Evolutionary conservation across 2,797 vertebrate genomes (phyloP).

Genomic region (Bovichtus diacanthus): DNA sequence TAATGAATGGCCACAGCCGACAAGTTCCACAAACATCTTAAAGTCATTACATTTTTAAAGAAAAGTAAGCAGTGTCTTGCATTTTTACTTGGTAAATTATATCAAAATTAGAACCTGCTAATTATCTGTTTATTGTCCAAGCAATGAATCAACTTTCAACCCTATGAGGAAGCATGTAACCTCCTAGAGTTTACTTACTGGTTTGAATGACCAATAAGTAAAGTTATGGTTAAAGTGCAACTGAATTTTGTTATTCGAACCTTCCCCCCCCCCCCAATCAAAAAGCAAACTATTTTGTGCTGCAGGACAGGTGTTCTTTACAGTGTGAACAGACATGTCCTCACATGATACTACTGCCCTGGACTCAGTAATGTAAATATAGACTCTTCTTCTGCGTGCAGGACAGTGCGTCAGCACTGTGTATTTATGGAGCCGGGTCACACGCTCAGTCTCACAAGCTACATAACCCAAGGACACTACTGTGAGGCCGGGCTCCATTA

Average conservation of each 20-base stretch:
- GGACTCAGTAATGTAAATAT: slow-evolving; percentile 77
- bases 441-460: slow-evolving; percentile 60
- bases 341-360: slow-evolving; percentile 61
- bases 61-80: too few species aligned
- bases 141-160: background rate
- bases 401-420: slow-evolving; percentile 71
- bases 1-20: background rate
- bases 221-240: background rate
- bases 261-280: background rate
- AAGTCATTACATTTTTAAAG: too few species aligned
- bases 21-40: background rate
- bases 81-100: too few species aligned
- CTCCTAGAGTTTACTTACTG: background rate
- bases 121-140: background rate
- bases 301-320: slow-evolving; percentile 18
- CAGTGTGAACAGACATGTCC: slow-evolving; percentile 43
- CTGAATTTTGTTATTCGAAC: background rate
- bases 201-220: slow-evolving; percentile 18
- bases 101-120: background rate
- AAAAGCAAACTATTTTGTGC: background rate
- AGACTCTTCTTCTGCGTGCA: slow-evolving; percentile 68
- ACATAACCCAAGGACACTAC: slow-evolving; percentile 61
- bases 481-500: slow-evolving; percentile 10
- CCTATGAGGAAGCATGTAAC: background rate
- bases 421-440: slow-evolving; percentile 84